Evolutionary conservation across 2,113 vertebrate species (phyloP), one percentile per base, ranked within the genome.

Genomic region (Deroptyus accipitrinus): DNA sequence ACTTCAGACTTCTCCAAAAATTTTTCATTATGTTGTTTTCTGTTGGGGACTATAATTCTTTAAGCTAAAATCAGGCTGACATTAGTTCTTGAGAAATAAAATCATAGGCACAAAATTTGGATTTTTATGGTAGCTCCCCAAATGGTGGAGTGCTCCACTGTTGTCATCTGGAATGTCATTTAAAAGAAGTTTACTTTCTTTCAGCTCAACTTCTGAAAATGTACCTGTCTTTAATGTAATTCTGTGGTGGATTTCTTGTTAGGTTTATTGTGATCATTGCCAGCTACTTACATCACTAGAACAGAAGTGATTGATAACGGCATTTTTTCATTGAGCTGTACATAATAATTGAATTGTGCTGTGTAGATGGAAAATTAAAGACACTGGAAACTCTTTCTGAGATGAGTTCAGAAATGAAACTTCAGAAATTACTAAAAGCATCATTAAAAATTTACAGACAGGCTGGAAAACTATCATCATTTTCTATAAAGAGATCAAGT

Each of bases 11-110:
- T 88, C 88, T 90, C 73, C 9, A 96, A 67, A 49, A 74, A 17
- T 75, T 87, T 95, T 94, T 96, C 90, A 95, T 94, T 83, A 95
- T 78, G 48, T 83, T 93, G 57, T 82, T 97, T 97, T 95, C 84
- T 95, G 17, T 41, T 92, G 88, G 66, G 80, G 52, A 80, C 64
- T 95, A 35, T 80, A 96, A 83, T 68, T 88, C 68, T 96, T 85
- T 83, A 51, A 69, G 55, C 55, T 84, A 81, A 94, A 97, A 96
- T 4, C 69, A 88, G 76, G 22, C 75, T 86, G 81, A 82, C 54
- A 90, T 88, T 48, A 79, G n/a, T 41, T 27, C 42, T 62, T 11
- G 94, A 78, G 62, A 82, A 85, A 96, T 46, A 83, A 96, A 96
- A 81, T 74, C 5, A 86, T 31, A 37, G 52, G 30, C 74, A 91